Evolutionary conservation across 2,888 invertebrate genomes (phyloP).

Genomic region (Hypselothyrea guttata): DNA sequence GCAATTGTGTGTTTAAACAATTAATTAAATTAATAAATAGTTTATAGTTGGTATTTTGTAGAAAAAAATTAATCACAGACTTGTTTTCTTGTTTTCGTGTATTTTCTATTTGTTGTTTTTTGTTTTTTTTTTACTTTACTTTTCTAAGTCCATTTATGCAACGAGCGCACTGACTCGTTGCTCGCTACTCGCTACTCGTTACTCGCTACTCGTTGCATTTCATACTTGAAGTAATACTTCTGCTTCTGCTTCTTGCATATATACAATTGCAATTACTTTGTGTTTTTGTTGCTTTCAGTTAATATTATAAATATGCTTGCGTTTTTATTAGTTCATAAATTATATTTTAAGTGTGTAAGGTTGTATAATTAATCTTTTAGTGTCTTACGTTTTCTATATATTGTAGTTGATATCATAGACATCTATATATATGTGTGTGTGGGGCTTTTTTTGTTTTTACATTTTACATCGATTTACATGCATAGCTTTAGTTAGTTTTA

Average conservation of each 20-base stretch:
- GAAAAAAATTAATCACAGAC: conserved; percentile 68
- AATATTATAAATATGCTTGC: conserved; percentile 37
- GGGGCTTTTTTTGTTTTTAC: conserved; percentile 20
- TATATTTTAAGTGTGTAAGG: conserved; percentile 5
- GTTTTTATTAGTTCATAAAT: conserved; percentile 61
- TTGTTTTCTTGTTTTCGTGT: conserved; percentile 8
- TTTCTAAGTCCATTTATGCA: too few relatives aligned
- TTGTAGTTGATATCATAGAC: too few relatives aligned
- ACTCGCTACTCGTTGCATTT: too few relatives aligned
- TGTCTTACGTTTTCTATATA: conserved; percentile 20
- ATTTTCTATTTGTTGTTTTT: conserved; percentile 1
- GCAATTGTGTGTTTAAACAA: conserved; percentile 23
- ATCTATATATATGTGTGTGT: conserved; percentile 22
- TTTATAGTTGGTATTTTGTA: conserved; percentile 26
- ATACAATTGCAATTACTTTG: neutral
- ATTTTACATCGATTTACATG: conserved; percentile 25
- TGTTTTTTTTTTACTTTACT: too few relatives aligned
- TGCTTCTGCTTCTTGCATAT: neutral
- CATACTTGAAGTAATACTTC: neutral
- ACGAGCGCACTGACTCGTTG: too few relatives aligned
- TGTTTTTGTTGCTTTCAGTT: conserved; percentile 17
- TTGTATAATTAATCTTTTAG: conserved; percentile 15
- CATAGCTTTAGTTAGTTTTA: neutral
- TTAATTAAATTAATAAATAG: conserved; percentile 25
- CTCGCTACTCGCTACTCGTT: too few relatives aligned